Evolutionary conservation across 2,888 invertebrate genomes (phyloP).

Genomic region (Orthosia cruda): DNA sequence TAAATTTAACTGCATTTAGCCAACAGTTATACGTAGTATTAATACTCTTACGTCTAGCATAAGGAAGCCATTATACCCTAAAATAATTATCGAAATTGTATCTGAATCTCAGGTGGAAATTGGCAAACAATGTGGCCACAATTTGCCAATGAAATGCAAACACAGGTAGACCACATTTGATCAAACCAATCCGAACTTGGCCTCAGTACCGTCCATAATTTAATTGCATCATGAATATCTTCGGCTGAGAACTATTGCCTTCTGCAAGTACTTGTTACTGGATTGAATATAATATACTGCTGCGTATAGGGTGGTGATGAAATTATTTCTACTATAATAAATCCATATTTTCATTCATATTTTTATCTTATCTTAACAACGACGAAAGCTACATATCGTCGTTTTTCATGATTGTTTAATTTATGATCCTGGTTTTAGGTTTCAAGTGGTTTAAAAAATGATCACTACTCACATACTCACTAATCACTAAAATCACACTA

Average conservation of each 20-base stretch:
- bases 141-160: slow-evolving; percentile 84
- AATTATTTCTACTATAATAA: neutral
- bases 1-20: slow-evolving; percentile 29
- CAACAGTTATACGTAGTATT: slow-evolving; percentile 24
- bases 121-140: slow-evolving; percentile 73
- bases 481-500: too few relatives aligned
- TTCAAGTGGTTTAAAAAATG: neutral
- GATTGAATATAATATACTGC: slow-evolving; percentile 33
- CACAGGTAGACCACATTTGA: slow-evolving; percentile 77
- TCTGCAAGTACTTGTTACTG: slow-evolving; percentile 58
- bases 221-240: slow-evolving; percentile 75
- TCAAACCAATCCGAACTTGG: slow-evolving; percentile 73
- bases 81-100: slow-evolving; percentile 76
- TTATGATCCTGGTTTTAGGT: neutral
- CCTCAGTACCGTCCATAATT: slow-evolving; percentile 72
- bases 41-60: slow-evolving; percentile 9
- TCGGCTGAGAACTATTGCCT: slow-evolving; percentile 54
- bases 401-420: neutral
- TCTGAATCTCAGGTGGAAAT: slow-evolving; percentile 72
- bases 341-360: neutral
- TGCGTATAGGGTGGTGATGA: neutral
- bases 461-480: neutral
- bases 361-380: neutral
- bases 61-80: slow-evolving; percentile 37
- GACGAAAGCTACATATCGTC: too few relatives aligned